Percentiles rank a stretch among this genome's conserved stretches.
Evolutionary conservation across 2,113 vertebrate species (phyloP).

Genomic region (Phaetusa simplex): DNA sequence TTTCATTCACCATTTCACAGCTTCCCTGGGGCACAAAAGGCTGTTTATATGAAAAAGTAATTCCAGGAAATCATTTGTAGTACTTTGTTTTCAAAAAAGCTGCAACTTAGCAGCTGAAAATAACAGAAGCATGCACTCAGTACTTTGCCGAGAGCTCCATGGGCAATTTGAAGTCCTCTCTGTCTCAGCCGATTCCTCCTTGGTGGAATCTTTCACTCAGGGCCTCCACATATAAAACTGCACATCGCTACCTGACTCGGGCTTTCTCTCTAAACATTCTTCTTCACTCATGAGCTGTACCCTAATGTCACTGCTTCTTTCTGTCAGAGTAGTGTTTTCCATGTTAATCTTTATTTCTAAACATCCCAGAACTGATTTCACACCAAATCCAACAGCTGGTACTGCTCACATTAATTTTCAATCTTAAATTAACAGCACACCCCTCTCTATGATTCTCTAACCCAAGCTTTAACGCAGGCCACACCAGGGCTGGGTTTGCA

Average conservation of each 20-base stretch:
- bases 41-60: background rate
- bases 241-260: background rate
- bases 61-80: background rate
- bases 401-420: background rate
- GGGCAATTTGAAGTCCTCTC: background rate
- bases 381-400: background rate
- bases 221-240: background rate
- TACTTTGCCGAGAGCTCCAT: background rate
- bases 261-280: background rate
- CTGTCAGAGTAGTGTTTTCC: background rate
- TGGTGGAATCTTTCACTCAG: background rate
- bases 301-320: background rate
- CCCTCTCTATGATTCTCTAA: background rate
- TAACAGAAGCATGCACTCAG: background rate
- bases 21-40: background rate
- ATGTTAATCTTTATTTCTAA: background rate
- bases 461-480: background rate
- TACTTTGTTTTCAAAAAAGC: conserved; percentile 16
- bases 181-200: background rate
- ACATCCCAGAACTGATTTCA: background rate
- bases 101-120: background rate
- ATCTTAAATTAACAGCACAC: background rate
- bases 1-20: background rate
- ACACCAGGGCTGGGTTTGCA: background rate
- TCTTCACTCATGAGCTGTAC: background rate